Conservation (phyloP, 2,113 vertebrate species). For the Falcunculus frontatus region DNA sequence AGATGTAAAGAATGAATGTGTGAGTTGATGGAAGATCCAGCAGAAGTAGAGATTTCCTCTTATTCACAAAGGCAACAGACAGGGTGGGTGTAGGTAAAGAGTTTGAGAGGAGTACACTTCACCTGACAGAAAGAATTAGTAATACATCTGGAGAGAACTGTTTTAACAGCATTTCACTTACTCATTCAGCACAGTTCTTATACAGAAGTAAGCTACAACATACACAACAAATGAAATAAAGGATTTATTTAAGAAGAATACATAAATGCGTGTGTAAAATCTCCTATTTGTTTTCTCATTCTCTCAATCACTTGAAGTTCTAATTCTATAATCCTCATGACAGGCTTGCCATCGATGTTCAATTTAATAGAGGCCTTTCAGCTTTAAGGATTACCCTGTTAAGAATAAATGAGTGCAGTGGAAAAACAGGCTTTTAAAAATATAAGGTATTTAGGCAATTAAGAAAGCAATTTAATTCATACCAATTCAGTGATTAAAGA, state of each 20-base stretch:
- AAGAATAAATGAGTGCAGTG: constrained; percentile 62
- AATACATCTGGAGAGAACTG: background rate
- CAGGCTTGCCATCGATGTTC: constrained; percentile 60
- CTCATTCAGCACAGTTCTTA: background rate
- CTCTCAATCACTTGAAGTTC: constrained; percentile 50
- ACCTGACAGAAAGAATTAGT: background rate
- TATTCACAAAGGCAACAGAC: background rate
- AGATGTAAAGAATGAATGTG: background rate
- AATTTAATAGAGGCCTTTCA: constrained; percentile 65
- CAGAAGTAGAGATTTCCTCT: background rate
- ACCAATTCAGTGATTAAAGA: constrained; percentile 37
- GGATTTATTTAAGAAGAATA: constrained; percentile 67
- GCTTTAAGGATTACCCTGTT: constrained; percentile 66
- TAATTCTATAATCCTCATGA: constrained; percentile 70
- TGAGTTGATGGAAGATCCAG: background rate
- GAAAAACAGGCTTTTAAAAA: constrained; percentile 60
- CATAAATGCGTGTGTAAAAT: constrained; percentile 38
- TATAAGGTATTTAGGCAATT: constrained; percentile 64
- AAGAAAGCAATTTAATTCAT: constrained; percentile 61
- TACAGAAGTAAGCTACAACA: background rate
- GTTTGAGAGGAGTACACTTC: background rate
- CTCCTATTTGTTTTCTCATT: constrained; percentile 65
- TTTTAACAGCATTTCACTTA: background rate
- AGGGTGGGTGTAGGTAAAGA: background rate
- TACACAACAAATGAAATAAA: constrained; percentile 60